A percentile compares a stretch with the other conserved stretches of the same genome.
These are phyloP conservation scores for Synergus gifuensis DNA, from an alignment of 2,888 invertebrate genomes.

Conservation along the genomic window DNA sequence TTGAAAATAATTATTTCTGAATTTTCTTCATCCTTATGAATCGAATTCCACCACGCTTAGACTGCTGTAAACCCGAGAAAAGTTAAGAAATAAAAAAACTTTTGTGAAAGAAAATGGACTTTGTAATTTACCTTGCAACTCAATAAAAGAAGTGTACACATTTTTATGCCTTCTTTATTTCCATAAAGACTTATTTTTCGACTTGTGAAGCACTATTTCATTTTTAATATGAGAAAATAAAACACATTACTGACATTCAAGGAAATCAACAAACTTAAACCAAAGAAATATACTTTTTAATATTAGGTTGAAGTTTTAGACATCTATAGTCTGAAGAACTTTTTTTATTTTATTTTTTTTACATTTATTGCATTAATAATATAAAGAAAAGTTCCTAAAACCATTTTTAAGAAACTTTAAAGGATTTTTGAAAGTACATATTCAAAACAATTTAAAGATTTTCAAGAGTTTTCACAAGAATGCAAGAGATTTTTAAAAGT, in stretches of 20 bases:
- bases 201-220: background rate
- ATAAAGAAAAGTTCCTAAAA: too few species aligned
- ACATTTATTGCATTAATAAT: too few species aligned
- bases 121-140: constrained; percentile 1
- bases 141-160: background rate
- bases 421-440: too few species aligned
- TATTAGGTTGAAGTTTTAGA: too few species aligned
- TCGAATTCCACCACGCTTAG: background rate
- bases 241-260: background rate
- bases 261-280: background rate
- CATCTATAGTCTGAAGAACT: too few species aligned
- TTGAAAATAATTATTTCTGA: constrained; percentile 13
- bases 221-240: background rate
- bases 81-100: constrained; percentile 25
- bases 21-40: background rate
- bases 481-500: too few species aligned
- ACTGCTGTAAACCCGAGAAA: constrained; percentile 4
- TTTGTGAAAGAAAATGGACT: constrained; percentile 8
- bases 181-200: background rate
- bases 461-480: too few species aligned
- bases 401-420: too few species aligned
- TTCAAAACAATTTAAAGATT: too few species aligned
- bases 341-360: too few species aligned
- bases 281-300: background rate
- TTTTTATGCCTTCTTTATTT: constrained; percentile 5